Base-by-base conservation (phyloP, 92 coral and sea anemone species). In the Parazoanthus swiftii region DNA sequence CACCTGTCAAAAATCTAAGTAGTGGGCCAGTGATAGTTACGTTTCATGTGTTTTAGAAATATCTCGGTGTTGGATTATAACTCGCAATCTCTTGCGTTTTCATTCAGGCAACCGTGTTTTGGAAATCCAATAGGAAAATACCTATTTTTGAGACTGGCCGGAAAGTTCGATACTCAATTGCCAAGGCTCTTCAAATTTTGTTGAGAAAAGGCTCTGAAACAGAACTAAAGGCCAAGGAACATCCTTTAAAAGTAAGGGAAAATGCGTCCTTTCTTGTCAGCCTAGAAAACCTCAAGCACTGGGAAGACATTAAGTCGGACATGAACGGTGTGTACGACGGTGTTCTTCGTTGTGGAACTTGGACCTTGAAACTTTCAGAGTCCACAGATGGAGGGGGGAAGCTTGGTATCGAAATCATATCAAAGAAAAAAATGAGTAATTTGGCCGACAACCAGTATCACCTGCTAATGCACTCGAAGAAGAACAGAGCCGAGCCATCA, bases 401-500 rank as follows among this genome's bases (percentile, higher is more conserved):
- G 50, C 36, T 36, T 36, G 79, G 39, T 75, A 36, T 75, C 29
- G 50, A 75, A 6, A 75, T 75, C 29, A 75, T 75, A 36, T 75
- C 79, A n/a, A 42, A 74, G 68, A 90, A 81, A 38, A 48, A 87
- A 38, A 65, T 26, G 15, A 42, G 81, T 37, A 71, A 83, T n/a
- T 21, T 48, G 20, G 89, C 91, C 68, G 79, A 20, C 63, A 43
- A 58, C 68, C 43, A 74, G 5, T 91, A 79, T 72, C 90, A 90
- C 76, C 73, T 85, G 56, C 25, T 85, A 11, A 78, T 79, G 37
- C 83, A 89, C 25, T 91, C 88, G 6, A 91, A 80, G 84, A 79
- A 85, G 33, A 91, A 89, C 91, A 91, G 89, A 82, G 91, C 83
- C 10, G 84, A 66, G 13, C 91, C 79, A 21, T 39, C 75, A 35